phyloP scores from a whole-genome alignment of 2,113 vertebrate genomes.

The Nycticebus coucang region DNA sequence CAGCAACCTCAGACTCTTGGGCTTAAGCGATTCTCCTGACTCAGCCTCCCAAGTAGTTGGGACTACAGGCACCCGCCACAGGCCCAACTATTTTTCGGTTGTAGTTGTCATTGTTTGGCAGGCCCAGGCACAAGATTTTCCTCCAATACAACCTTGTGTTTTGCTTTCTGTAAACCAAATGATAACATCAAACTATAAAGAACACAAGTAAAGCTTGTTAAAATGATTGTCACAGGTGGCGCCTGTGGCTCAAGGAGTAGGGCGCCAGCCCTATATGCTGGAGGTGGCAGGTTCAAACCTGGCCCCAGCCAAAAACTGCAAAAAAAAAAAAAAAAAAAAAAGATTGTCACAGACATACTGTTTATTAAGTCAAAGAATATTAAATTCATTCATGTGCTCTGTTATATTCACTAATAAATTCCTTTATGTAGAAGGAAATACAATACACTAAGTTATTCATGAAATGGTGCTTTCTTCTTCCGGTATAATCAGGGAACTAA shows the following conservation, averaged over 20 bases:
- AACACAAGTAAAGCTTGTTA: background rate
- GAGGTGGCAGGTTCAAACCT: too few relatives aligned
- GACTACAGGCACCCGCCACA: too few relatives aligned
- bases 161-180: background rate
- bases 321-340: too few relatives aligned
- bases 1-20: too few relatives aligned
- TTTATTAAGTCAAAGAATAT: background rate
- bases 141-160: background rate
- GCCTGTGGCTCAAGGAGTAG: too few relatives aligned
- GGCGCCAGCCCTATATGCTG: too few relatives aligned
- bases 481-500: background rate
- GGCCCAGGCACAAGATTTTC: background rate
- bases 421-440: background rate
- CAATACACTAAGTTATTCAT: background rate
- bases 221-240: background rate
- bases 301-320: too few relatives aligned
- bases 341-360: background rate
- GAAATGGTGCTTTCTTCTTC: background rate
- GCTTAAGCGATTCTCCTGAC: too few relatives aligned
- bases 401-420: background rate
- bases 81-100: too few relatives aligned
- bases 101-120: too few relatives aligned
- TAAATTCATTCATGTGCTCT: background rate
- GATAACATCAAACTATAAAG: background rate
- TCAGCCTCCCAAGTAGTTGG: too few relatives aligned